Base-by-base conservation (phyloP, 2,888 invertebrate genomes). In the Timema cristinae region DNA sequence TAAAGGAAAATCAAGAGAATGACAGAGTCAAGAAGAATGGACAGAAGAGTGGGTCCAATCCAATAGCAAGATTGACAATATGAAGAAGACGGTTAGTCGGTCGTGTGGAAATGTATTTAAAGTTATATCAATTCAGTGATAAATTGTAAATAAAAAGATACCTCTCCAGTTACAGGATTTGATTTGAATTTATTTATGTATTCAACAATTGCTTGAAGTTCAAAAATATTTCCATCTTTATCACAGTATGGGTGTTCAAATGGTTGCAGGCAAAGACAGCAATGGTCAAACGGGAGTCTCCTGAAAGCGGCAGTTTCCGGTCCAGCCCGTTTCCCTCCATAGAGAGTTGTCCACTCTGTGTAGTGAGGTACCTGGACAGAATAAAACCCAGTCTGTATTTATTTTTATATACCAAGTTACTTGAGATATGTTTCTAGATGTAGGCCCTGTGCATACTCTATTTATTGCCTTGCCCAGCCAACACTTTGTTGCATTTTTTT, bases 191-290 rank as follows among this genome's bases (percentile, higher is more conserved):
- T 93, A 80, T 95, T 95, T 0, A 97, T 80, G 80, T 95, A 98
- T 49, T 91, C 91, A 11, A 95, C 82, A 72, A 98, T 88, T 9
- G 93, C 90, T 83, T 93, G 90, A 50, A 98, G 83, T 81, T 99
- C 98, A 81, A 95, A 99, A 59, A 98, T 88, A 80, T 97, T 94
- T 10, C 99, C 99, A 76, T 95, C 89, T 13, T 84, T 82, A 78
- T 97, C 97, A 80, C 95, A 94, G 77, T 94, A 94, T 0, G 99
- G 98, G 79, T 92, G 90, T 75, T 94, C 92, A 80, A 94, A 98
- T 0, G 97, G 97, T 79, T 94, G 92, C 75, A 99, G 85, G 16
- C 94, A 94, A 50, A 99, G 84, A 77, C 94, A 93, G 81, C 97
- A 98, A 80, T 96, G 95, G 81, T 93, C 92, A 79, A 90, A 97